Base-by-base conservation (phyloP, 2,888 invertebrate genomes). In the Hypercompe scribonia region DNA sequence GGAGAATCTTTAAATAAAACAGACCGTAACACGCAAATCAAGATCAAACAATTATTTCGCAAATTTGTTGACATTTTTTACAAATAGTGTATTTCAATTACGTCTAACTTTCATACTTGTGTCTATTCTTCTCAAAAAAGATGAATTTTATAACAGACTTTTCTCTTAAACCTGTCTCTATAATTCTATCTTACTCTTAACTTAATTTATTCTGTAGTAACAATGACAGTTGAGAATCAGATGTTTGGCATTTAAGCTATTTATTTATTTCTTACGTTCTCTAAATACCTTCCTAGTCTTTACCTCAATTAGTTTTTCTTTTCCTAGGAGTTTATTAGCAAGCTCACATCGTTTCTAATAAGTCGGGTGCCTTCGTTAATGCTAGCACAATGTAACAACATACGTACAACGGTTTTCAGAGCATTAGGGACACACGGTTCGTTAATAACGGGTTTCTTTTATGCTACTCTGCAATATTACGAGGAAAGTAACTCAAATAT, bases 391-490 rank as follows among this genome's bases (percentile, higher is more conserved):
- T 61, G 61, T 61, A 61, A 74, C 72, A 70, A 78, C 74, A 70
- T 74, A 78, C 72, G 67, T 80, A 81, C 79, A 74, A 66, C 74
- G 72, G 80, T 82, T 80, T 82, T 82, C 82, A 75, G 70, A 24
- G 73, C 82, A 82, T 81, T 81, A 80, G 81, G 79, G 79, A 81
- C 81, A 81, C 81, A 81, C 79, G 73, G 68, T 78, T 81, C 78
- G 76, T 80, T 81, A 81, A 71, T 69, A 73, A 76, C 73, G 42
- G 34, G 36, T 31, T 65, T 71, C 71, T 65, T 71, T 70, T 46
- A 64, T 39, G 39, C 64, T 34, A 18, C 18, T 15, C 64, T 64
- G 34, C 42, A 63, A 31, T 70, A 70, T 68, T 42, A 63, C 8
- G 33, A 63, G 61, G 28, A 69, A 69, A 65, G 24, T 21, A 36